A percentile compares a stretch with the other conserved stretches of the same genome.
phyloP scores from a whole-genome alignment of 2,888 invertebrate species.

The Monopis laevigella region DNA sequence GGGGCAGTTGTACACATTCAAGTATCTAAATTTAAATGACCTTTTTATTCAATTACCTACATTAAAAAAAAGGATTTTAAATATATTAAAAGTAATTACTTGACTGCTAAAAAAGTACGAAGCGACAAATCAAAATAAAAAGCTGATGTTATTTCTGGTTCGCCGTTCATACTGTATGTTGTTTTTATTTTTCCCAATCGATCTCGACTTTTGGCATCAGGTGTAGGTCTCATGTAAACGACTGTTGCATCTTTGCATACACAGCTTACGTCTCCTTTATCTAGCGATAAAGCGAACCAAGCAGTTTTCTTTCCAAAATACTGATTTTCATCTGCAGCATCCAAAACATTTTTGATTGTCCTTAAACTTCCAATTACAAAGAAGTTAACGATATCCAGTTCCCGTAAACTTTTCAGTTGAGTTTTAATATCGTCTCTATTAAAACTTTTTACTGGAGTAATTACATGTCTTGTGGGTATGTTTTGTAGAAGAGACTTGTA shows the following conservation, averaged over 20 bases:
- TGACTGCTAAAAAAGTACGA: slow-evolving; percentile 76
- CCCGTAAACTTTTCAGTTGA: slow-evolving; percentile 77
- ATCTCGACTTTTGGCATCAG: slow-evolving; percentile 74
- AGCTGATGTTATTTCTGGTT: slow-evolving; percentile 80
- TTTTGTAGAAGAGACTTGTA: slow-evolving; percentile 91
- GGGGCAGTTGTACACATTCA: not conserved
- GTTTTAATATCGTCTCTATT: slow-evolving; percentile 70
- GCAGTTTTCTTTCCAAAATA: slow-evolving; percentile 87
- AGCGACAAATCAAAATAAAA: slow-evolving; percentile 90
- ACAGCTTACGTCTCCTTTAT: slow-evolving; percentile 78
- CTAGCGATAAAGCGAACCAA: slow-evolving; percentile 86
- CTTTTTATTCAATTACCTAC: no score
- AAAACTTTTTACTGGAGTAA: slow-evolving; percentile 70
- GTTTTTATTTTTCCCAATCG: slow-evolving; percentile 75
- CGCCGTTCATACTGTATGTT: slow-evolving; percentile 75
- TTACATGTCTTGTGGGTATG: slow-evolving; percentile 89
- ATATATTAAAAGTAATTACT: slow-evolving; percentile 56
- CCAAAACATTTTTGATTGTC: slow-evolving; percentile 75
- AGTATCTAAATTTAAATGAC: not conserved
- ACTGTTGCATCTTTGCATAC: slow-evolving; percentile 81
- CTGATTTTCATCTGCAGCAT: slow-evolving; percentile 75
- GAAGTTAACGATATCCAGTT: slow-evolving; percentile 89
- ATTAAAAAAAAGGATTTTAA: no score
- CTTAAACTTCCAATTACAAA: slow-evolving; percentile 81
- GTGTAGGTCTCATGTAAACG: slow-evolving; percentile 77